Percentiles rank a stretch among this genome's conserved stretches.
Evolutionary conservation across 2,888 invertebrate species (phyloP).

Genomic region (Amphiduros pacificus): DNA sequence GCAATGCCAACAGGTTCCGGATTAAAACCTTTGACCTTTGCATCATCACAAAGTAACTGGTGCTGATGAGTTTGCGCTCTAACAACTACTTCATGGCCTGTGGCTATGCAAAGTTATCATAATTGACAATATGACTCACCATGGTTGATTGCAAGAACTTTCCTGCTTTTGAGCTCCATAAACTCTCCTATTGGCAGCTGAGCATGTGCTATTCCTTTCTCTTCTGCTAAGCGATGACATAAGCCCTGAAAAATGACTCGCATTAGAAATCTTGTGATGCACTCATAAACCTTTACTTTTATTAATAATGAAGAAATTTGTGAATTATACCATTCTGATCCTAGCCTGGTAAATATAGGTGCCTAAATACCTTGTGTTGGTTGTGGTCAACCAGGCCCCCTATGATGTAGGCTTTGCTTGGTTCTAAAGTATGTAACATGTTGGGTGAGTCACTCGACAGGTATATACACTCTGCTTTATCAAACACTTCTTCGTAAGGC

Average conservation of each 20-base stretch:
- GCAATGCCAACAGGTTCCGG: not conserved
- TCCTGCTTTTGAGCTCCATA: constrained; percentile 87
- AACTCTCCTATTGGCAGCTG: constrained; percentile 86
- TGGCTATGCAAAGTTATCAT: not conserved
- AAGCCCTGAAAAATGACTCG: constrained; percentile 74
- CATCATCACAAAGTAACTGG: no score
- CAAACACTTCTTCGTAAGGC: constrained; percentile 72
- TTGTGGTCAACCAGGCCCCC: constrained; percentile 98
- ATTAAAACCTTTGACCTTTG: no score
- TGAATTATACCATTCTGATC: no score
- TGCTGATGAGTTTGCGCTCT: no score
- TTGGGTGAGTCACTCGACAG: constrained; percentile 93
- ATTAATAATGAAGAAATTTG: no score
- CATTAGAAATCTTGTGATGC: no score
- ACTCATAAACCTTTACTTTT: no score
- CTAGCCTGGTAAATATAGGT: no score
- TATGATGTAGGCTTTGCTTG: constrained; percentile 85
- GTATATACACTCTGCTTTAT: constrained; percentile 80
- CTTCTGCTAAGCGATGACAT: constrained; percentile 79
- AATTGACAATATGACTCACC: constrained; percentile 58
- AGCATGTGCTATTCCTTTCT: constrained; percentile 75
- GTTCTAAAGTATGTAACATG: constrained; percentile 70
- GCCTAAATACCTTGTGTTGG: constrained; percentile 71
- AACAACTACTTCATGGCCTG: no score
- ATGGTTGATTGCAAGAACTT: constrained; percentile 94